Evolutionary conservation across 37 sponge, comb jelly and placozoan genomes (phyloP).

Genomic region (Hexactinellida sp.): DNA sequence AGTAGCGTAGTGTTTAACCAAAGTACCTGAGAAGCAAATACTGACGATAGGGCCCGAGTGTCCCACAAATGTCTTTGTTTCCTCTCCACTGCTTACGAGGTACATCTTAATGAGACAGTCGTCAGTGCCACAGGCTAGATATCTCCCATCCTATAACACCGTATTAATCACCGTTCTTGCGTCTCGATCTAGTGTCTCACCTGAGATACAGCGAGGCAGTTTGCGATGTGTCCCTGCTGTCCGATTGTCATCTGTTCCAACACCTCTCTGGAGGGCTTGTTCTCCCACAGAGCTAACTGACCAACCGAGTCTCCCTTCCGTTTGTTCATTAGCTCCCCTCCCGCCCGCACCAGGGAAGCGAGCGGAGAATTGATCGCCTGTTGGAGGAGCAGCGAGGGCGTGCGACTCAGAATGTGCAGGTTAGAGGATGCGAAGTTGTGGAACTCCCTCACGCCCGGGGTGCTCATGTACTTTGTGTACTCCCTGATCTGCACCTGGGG

Average conservation of each 20-base stretch:
- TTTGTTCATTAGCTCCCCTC: slow-evolving; percentile 20
- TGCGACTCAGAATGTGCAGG: slow-evolving; percentile 44
- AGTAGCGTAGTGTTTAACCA: not conserved
- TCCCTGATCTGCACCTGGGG: slow-evolving; percentile 35
- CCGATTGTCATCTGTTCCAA: slow-evolving; percentile 58
- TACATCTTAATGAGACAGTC: slow-evolving; percentile 62
- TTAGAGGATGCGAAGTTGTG: slow-evolving; percentile 69
- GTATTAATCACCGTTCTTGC: too few relatives aligned
- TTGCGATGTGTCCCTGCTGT: slow-evolving; percentile 25
- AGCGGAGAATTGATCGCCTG: slow-evolving; percentile 78
- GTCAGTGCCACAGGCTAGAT: slow-evolving; percentile 53
- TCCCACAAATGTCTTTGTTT: slow-evolving; percentile 60
- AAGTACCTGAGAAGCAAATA: slow-evolving; percentile 42
- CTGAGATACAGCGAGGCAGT: slow-evolving; percentile 48
- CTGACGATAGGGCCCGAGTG: slow-evolving; percentile 55
- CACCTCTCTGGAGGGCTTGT: slow-evolving; percentile 36
- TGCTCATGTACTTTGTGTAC: slow-evolving; percentile 30
- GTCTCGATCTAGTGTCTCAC: too few relatives aligned
- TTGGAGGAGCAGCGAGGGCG: slow-evolving; percentile 61
- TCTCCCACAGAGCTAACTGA: slow-evolving; percentile 30
- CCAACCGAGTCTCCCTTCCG: slow-evolving; percentile 27
- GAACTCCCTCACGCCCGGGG: slow-evolving; percentile 39
- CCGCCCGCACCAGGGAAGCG: slow-evolving; percentile 24
- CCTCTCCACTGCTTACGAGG: slow-evolving; percentile 45
- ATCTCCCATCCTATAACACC: slow-evolving; percentile 32